Conservation (phyloP, 2,113 vertebrate species). For the Silurus glanis region DNA sequence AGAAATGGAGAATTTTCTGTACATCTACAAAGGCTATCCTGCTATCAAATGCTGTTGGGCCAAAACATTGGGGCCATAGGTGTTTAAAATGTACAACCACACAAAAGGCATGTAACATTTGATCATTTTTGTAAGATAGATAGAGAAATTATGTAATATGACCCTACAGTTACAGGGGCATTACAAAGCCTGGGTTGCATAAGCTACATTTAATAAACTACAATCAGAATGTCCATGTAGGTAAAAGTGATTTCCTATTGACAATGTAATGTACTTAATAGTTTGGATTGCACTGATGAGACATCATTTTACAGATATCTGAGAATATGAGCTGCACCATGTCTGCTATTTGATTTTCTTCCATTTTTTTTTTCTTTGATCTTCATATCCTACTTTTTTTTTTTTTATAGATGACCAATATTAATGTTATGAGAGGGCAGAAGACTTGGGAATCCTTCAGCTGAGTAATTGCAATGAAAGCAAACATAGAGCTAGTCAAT, state of each 20-base stretch:
- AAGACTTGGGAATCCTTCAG: conserved; percentile 7
- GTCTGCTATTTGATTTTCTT: conserved; percentile 24
- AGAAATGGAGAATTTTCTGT: conserved; percentile 12
- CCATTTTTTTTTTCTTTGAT: conserved; percentile 21
- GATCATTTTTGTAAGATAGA: conserved; percentile 32
- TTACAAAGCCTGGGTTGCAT: neutral
- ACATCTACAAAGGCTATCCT: conserved; percentile 8
- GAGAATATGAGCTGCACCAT: neutral
- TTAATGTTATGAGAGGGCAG: conserved; percentile 26
- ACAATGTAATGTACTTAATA: conserved; percentile 15
- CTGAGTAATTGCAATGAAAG: conserved; percentile 24
- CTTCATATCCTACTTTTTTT: conserved; percentile 9
- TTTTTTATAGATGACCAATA: conserved; percentile 21
- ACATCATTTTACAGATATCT: conserved; percentile 7
- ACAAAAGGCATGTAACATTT: conserved; percentile 27
- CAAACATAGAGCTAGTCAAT: conserved; percentile 16
- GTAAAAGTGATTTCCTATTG: conserved; percentile 4
- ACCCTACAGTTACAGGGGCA: neutral
- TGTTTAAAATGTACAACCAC: conserved; percentile 40
- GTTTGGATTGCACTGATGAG: neutral
- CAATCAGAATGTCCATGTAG: neutral
- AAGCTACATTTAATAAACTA: conserved; percentile 19
- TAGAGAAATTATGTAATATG: conserved; percentile 24
- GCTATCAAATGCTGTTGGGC: conserved; percentile 27
- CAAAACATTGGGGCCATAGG: conserved; percentile 36